These are phyloP conservation scores for Oriolus oriolus DNA, from an alignment of 2,113 vertebrate genomes.

Conservation along the genomic window DNA sequence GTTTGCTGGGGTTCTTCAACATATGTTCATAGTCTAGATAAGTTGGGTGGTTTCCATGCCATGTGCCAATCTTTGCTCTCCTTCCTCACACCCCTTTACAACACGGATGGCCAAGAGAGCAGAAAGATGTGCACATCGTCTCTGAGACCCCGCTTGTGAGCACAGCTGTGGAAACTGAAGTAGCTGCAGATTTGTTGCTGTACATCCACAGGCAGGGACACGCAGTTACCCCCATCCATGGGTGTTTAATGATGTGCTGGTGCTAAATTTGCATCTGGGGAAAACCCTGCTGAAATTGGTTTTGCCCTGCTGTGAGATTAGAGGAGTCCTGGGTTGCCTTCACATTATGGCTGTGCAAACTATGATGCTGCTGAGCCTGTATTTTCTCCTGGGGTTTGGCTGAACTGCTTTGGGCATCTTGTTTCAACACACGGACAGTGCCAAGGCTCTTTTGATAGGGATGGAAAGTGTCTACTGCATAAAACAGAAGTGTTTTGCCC, in stretches of 20 bases:
- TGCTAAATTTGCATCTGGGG: not conserved
- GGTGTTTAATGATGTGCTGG: not conserved
- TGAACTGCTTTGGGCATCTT: not conserved
- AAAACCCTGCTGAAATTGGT: not conserved
- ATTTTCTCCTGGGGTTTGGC: not conserved
- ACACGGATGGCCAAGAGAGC: fast-evolving
- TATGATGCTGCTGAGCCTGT: not conserved
- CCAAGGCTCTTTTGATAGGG: not conserved
- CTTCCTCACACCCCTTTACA: not conserved
- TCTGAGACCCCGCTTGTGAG: not conserved
- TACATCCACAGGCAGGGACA: fast-evolving
- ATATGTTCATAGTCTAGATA: not conserved
- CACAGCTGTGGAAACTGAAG: not conserved
- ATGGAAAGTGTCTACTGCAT: not conserved
- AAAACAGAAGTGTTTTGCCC: not conserved
- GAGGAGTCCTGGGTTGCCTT: not conserved
- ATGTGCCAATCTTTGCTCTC: not conserved
- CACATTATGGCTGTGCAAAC: not conserved
- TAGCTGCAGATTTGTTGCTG: not conserved
- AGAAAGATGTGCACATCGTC: fast-evolving
- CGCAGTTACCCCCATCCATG: fast-evolving
- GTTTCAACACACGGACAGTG: not conserved
- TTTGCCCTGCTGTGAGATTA: not conserved
- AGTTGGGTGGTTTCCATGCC: not conserved
- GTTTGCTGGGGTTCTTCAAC: not conserved